phyloP scores from a whole-genome alignment of 2,888 invertebrate species.

The Andricus curvator region DNA sequence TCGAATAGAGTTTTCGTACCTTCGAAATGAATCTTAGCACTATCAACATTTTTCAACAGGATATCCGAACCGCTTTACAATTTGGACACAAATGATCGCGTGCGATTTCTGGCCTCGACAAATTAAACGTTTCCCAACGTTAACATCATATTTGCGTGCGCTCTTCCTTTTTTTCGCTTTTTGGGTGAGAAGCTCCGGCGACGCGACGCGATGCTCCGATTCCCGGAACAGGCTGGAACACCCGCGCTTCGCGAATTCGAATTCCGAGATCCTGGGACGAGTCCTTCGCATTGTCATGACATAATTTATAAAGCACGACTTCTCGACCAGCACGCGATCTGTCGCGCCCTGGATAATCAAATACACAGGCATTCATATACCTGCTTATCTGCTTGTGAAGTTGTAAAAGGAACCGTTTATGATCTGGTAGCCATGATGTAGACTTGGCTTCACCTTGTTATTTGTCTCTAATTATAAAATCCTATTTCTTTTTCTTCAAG shows the following conservation, averaged over 20 bases:
- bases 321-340: constrained; percentile 62
- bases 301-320: constrained; percentile 61
- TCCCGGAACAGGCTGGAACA: constrained; percentile 63
- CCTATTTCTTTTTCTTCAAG: not conserved
- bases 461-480: not conserved
- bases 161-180: constrained; percentile 41
- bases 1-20: not conserved
- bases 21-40: constrained; percentile 11
- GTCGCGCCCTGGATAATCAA: constrained; percentile 52
- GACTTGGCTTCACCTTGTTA: not conserved
- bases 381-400: constrained; percentile 38
- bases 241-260: constrained; percentile 48
- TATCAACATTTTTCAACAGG: constrained; percentile 11
- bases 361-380: constrained; percentile 49
- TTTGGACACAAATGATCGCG: constrained; percentile 65
- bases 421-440: not conserved
- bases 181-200: constrained; percentile 44
- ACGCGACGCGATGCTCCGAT: constrained; percentile 57
- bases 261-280: constrained; percentile 47
- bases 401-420: constrained; percentile 30
- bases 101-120: constrained; percentile 70
- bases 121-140: constrained; percentile 74
- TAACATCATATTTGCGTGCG: constrained; percentile 76
- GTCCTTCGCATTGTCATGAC: constrained; percentile 61
- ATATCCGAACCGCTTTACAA: constrained; percentile 38